Conservation (phyloP, 92 coral and sea anemone species). For the Isaurus tuberculatus region DNA sequence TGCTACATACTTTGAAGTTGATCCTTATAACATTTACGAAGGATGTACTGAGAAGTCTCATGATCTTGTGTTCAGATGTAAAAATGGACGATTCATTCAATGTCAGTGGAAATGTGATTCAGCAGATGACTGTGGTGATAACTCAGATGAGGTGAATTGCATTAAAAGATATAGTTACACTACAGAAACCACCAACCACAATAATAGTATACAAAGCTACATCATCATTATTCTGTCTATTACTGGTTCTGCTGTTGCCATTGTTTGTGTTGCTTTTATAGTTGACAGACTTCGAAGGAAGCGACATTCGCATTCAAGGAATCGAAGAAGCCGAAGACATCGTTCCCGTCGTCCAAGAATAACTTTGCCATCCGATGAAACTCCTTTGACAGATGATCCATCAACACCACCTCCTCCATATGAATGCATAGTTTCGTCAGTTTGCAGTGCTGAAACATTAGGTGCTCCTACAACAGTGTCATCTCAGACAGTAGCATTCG, state of each 20-base stretch:
- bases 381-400: conserved; percentile 69
- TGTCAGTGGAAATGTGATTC: conserved; percentile 90
- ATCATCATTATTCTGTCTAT: conserved; percentile 77
- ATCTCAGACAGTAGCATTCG: background rate
- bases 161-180: background rate
- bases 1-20: conserved; percentile 77
- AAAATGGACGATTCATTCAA: conserved; percentile 67
- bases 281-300: conserved; percentile 77
- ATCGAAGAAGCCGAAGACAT: conserved; percentile 72
- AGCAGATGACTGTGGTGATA: conserved; percentile 81
- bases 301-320: conserved; percentile 68
- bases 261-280: conserved; percentile 74
- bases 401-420: conserved; percentile 89
- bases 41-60: conserved; percentile 66
- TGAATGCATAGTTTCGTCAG: conserved; percentile 63
- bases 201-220: conserved; percentile 69
- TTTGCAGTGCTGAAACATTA: conserved; percentile 34
- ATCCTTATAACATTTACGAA: conserved; percentile 71
- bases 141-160: conserved; percentile 81
- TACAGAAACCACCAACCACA: conserved; percentile 29
- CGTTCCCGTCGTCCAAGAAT: conserved; percentile 59
- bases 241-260: conserved; percentile 77
- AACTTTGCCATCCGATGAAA: conserved; percentile 45
- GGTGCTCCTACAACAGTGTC: background rate
- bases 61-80: conserved; percentile 69